Evolutionary conservation across 1,140 invertebrate genomes (phyloP).

Genomic region (Eumeta japonica): DNA sequence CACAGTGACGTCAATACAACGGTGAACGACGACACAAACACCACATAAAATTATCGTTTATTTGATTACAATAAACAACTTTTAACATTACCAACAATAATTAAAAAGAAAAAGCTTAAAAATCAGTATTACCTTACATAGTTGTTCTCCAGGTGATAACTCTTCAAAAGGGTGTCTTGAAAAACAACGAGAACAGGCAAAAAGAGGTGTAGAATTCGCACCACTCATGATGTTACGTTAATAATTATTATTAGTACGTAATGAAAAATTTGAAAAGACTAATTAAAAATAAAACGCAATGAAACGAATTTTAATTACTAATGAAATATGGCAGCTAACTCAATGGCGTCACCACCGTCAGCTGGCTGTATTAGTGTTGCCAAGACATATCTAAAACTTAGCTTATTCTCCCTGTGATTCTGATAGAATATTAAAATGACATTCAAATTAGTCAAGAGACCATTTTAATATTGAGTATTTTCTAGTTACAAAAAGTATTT

Average conservation of each 20-base stretch:
- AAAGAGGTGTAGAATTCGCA: slow-evolving; percentile 58
- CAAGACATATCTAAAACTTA: background rate
- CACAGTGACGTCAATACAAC: slow-evolving; percentile 32
- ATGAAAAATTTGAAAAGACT: slow-evolving; percentile 1
- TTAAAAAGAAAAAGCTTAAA: slow-evolving; percentile 2
- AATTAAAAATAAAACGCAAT: background rate
- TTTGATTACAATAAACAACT: too few species aligned
- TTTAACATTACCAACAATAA: slow-evolving; percentile 1
- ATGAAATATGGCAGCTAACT: slow-evolving; percentile 5
- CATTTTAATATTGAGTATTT: too few species aligned
- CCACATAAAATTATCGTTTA: too few species aligned
- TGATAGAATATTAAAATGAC: too few species aligned
- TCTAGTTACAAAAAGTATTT: too few species aligned
- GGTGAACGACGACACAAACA: slow-evolving; percentile 18
- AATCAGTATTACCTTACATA: slow-evolving; percentile 87
- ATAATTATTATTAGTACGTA: background rate
- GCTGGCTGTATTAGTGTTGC: background rate
- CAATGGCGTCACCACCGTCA: too few species aligned
- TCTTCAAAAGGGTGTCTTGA: slow-evolving; percentile 93
- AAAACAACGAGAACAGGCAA: slow-evolving; percentile 94
- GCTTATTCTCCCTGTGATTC: too few species aligned
- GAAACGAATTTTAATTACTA: slow-evolving; percentile 4
- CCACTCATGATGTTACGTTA: slow-evolving; percentile 1
- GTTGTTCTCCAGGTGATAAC: slow-evolving; percentile 88
- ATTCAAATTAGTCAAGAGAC: too few species aligned